Conservation (phyloP, 2,113 vertebrate species). For the Alouatta palliata region DNA sequence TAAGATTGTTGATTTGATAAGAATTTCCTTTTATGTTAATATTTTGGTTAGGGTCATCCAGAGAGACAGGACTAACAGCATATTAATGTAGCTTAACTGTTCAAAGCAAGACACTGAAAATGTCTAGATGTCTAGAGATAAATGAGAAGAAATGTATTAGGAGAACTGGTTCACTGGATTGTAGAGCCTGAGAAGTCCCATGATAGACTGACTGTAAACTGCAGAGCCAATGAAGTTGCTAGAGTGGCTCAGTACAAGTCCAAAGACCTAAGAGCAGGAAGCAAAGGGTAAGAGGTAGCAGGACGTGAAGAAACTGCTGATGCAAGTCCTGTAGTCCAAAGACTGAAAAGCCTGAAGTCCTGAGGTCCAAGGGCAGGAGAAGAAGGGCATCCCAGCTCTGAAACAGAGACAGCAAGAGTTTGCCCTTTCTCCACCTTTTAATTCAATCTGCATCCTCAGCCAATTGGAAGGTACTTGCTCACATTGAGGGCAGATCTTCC, state of each 20-base stretch:
- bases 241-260: not conserved
- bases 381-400: not conserved
- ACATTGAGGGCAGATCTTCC: not conserved
- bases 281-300: not conserved
- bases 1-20: not conserved
- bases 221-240: not conserved
- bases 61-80: not conserved
- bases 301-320: not conserved
- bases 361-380: not conserved
- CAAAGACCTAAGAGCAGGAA: not conserved
- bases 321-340: not conserved
- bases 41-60: not conserved
- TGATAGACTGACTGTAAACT: not conserved
- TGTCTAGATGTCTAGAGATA: not conserved
- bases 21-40: not conserved
- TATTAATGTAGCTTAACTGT: no score
- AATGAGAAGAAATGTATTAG: not conserved
- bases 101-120: no score
- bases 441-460: not conserved
- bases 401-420: not conserved
- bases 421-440: not conserved
- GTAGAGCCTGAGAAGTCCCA: not conserved
- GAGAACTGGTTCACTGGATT: not conserved
- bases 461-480: not conserved
- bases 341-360: not conserved